Conservation (phyloP, 2,797 vertebrate genomes). For the Hoplostethus mediterraneus region DNA sequence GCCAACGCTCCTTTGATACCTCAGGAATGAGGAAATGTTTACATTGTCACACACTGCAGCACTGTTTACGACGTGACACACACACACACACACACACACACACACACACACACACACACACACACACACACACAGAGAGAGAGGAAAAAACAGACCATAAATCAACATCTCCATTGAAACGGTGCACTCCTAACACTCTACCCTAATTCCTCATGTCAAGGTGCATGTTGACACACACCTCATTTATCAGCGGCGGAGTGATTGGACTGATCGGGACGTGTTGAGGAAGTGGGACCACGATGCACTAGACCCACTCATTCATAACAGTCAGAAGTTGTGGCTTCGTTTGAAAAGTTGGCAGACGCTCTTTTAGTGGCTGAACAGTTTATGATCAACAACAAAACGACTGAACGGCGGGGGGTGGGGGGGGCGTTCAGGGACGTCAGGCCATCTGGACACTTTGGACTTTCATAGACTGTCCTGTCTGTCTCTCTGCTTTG, state of each 20-base stretch:
- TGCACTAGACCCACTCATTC: constrained; percentile 17
- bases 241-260: constrained; percentile 52
- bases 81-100: constrained; percentile 21
- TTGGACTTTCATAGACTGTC: not conserved
- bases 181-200: constrained; percentile 30
- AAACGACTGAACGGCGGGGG: constrained; percentile 31
- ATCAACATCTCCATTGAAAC: constrained; percentile 49
- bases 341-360: constrained; percentile 37
- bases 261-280: constrained; percentile 9
- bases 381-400: constrained; percentile 47
- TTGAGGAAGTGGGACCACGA: constrained; percentile 25
- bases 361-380: constrained; percentile 38
- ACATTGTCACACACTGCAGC: constrained; percentile 48
- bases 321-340: constrained; percentile 19
- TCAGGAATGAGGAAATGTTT: constrained; percentile 74
- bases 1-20: constrained; percentile 39
- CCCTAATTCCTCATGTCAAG: constrained; percentile 55
- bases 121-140: not conserved
- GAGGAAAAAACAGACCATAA: constrained; percentile 23
- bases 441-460: constrained; percentile 55
- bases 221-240: constrained; percentile 66
- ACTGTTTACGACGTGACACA: constrained; percentile 48
- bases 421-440: constrained; percentile 30
- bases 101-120: not conserved
- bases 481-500: not conserved